Base-by-base conservation (phyloP, 1,140 invertebrate species). In the Aricia agestis region DNA sequence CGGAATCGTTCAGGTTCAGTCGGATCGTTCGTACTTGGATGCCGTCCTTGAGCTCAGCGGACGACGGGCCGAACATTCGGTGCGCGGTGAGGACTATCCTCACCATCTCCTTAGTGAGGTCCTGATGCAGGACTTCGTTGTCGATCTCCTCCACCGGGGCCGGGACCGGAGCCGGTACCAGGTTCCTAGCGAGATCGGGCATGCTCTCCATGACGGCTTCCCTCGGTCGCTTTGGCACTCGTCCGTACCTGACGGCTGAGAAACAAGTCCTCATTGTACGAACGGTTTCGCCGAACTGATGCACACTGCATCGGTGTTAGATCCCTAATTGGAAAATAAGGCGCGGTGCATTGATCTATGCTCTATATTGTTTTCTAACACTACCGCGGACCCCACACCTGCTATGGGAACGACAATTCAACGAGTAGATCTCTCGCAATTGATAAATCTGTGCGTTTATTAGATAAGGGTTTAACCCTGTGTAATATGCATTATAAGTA, bases 211-310 rank as follows among this genome's bases (percentile, higher is more conserved):
- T 74, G 63, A 75, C 74, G 5, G 72, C 73, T 67, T 98, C 97
- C 76, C 98, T 94, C 18, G 97, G 96, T 79, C 98, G 94, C 91
- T 99, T 99, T 65, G 98, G 98, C 72, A 99, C 98, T 70, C 98
- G 94, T 66, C 98, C 98, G 93, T 99, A 99, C 81, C 98, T 93
- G 65, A 99, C 98, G 84, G 98, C 98, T 99, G 93, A 45, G 58
- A 82, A 78, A 76, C 71, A 66, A 73, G 67, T 57, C 69, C 70
- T 76, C 71, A 77, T 78, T 74, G 78, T 68, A 73, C 76, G 74
- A 78, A 71, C 72, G 68, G 52, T 63, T 68, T 58, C 68, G 70
- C 42, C 15, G 68, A 72, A 81, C 75, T 77, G 76, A 73, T 77
- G 77, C 77, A 79, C 74, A 67, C 70, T 74, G 72, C 71, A 72